Conservation (phyloP, 2,797 vertebrate species). For the Mionectes olivaceus region DNA sequence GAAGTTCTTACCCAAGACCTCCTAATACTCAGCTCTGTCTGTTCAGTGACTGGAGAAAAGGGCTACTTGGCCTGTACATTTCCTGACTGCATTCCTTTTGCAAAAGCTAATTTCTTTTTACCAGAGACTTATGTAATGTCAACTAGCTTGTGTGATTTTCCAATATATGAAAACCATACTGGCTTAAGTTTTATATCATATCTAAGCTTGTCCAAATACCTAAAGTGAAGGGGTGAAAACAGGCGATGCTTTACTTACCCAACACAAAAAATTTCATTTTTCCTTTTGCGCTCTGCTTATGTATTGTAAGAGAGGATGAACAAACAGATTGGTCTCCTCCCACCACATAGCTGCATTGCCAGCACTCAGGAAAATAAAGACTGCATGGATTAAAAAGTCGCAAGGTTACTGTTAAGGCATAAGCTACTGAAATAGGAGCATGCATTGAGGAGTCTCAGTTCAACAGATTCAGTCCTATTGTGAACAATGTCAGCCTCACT, state of each 20-base stretch:
- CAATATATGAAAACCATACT: not conserved
- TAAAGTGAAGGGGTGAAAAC: not conserved
- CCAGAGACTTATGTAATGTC: not conserved
- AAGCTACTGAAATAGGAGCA: constrained; percentile 12
- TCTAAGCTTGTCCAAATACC: not conserved
- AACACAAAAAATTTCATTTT: not conserved
- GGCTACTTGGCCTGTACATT: not conserved
- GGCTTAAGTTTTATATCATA: not conserved
- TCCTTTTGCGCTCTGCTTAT: not conserved
- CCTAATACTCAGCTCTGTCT: not conserved
- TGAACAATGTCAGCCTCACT: constrained; percentile 26
- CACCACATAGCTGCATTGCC: constrained; percentile 52
- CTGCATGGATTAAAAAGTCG: constrained; percentile 51
- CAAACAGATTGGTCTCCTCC: constrained; percentile 65
- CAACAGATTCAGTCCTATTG: not conserved
- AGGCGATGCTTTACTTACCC: not conserved
- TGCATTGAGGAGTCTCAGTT: constrained; percentile 32
- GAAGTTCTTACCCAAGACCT: not conserved
- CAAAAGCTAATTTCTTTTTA: not conserved
- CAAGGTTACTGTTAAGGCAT: constrained; percentile 28
- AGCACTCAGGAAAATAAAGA: constrained; percentile 42
- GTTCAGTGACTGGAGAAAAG: not conserved
- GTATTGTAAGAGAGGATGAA: constrained; percentile 46
- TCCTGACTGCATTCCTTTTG: not conserved
- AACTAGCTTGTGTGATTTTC: not conserved